A percentile compares a stretch with the other conserved stretches of the same genome.
Conservation (phyloP, 2,888 invertebrate genomes). For the Brachyopa scutellaris region DNA sequence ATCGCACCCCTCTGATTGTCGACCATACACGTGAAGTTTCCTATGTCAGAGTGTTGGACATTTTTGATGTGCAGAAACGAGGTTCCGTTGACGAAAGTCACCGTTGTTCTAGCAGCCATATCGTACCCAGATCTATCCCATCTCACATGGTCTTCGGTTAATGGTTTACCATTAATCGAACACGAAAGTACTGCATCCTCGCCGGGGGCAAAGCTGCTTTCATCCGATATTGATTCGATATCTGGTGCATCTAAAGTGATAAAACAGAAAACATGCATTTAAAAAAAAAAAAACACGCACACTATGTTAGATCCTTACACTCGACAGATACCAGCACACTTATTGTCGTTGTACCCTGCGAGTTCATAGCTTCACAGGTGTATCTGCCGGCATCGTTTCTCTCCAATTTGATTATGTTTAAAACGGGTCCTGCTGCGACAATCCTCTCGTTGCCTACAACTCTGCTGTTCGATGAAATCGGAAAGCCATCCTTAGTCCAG, state of each 20-base stretch:
- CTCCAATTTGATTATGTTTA: constrained; percentile 78
- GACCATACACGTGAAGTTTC: constrained; percentile 79
- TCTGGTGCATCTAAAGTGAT: constrained; percentile 76
- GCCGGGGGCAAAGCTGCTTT: constrained; percentile 77
- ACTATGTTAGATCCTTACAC: constrained; percentile 77
- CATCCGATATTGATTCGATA: constrained; percentile 78
- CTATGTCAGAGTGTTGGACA: constrained; percentile 79
- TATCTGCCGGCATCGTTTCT: constrained; percentile 79
- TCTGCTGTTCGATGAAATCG: constrained; percentile 77
- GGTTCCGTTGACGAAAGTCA: constrained; percentile 78
- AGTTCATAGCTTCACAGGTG: constrained; percentile 79
- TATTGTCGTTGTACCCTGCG: constrained; percentile 78
- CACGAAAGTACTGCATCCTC: constrained; percentile 79
- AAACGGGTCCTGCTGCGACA: constrained; percentile 78
- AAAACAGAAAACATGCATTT: not conserved
- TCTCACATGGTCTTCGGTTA: constrained; percentile 77
- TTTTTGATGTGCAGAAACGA: constrained; percentile 78
- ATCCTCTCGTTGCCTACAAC: constrained; percentile 76
- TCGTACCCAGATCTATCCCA: constrained; percentile 79
- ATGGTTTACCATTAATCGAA: constrained; percentile 77
- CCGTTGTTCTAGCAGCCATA: constrained; percentile 76
- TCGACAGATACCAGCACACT: constrained; percentile 79
- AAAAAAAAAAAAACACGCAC: constrained; percentile 19
- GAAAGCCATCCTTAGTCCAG: constrained; percentile 80
- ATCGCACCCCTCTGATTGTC: constrained; percentile 78